These are phyloP conservation scores for Sebastes miniatus DNA, from an alignment of 2,797 vertebrate genomes.

Conservation along the genomic window DNA sequence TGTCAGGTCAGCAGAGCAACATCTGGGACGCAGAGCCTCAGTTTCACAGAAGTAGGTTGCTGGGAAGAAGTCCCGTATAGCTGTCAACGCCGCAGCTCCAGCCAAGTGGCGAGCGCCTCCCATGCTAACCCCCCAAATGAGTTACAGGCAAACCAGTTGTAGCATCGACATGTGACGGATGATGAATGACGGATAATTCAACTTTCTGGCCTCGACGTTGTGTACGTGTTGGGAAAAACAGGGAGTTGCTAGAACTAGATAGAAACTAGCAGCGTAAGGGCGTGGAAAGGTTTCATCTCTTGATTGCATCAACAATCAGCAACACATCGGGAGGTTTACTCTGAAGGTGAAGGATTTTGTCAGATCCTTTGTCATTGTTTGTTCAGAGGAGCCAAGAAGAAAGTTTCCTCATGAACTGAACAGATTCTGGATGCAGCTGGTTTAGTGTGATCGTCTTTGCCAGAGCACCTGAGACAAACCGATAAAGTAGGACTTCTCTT, in stretches of 20 bases:
- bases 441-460: background rate
- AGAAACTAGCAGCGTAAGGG: background rate
- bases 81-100: background rate
- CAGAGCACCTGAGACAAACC: background rate
- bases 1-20: conserved; percentile 51
- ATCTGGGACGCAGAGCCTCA: conserved; percentile 48
- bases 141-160: conserved; percentile 16
- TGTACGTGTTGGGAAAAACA: background rate
- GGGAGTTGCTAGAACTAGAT: background rate
- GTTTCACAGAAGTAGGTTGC: conserved; percentile 27
- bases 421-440: background rate
- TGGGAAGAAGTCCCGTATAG: conserved; percentile 30
- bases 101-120: background rate
- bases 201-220: background rate
- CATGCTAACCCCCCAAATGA: conserved; percentile 30
- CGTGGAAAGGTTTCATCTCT: background rate
- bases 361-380: background rate
- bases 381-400: background rate
- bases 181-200: background rate
- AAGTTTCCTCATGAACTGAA: background rate
- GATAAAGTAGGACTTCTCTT: too few species aligned
- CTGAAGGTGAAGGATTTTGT: background rate
- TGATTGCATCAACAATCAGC: background rate
- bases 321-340: background rate
- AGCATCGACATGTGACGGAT: conserved; percentile 9